These are phyloP conservation scores for Dilophus febrilis DNA, from an alignment of 2,888 invertebrate species.

Conservation along the genomic window DNA sequence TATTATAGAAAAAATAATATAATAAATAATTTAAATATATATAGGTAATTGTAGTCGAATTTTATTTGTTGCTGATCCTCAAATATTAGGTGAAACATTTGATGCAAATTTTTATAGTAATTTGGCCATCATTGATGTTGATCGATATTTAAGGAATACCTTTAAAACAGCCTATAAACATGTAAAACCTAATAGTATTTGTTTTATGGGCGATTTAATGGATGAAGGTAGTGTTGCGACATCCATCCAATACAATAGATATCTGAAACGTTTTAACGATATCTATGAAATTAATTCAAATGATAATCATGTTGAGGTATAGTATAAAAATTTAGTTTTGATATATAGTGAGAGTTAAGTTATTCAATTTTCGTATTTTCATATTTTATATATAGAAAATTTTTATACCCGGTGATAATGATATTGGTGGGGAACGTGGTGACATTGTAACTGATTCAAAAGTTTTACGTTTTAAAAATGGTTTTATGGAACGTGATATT, in stretches of 20 bases:
- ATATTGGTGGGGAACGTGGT: conserved; percentile 86
- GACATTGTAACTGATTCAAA: conserved; percentile 47
- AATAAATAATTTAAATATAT: conserved; percentile 7
- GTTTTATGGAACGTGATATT: conserved; percentile 53
- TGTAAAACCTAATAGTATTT: conserved; percentile 64
- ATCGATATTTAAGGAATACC: conserved; percentile 67
- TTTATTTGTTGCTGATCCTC: conserved; percentile 76
- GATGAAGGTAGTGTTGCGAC: conserved; percentile 81
- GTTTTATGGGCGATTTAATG: conserved; percentile 86
- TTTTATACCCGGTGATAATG: conserved; percentile 91
- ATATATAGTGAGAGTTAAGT: conserved; percentile 7
- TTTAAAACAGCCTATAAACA: conserved; percentile 53
- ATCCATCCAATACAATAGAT: conserved; percentile 42
- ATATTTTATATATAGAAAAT: conserved; percentile 37
- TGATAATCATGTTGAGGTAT: no score
- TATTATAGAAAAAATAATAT: background rate
- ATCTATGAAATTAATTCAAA: conserved; percentile 31
- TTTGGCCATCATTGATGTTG: conserved; percentile 72
- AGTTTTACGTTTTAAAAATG: conserved; percentile 50
- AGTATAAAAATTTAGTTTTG: no score
- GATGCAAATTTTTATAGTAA: conserved; percentile 50
- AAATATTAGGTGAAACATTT: conserved; percentile 67
- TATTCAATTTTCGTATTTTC: background rate
- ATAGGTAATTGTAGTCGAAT: conserved; percentile 41
- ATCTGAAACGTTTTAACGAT: conserved; percentile 52